Percentiles rank a stretch among this genome's conserved stretches.
These are phyloP conservation scores for Gari tellinella DNA, from an alignment of 2,888 invertebrate species.

Conservation along the genomic window DNA sequence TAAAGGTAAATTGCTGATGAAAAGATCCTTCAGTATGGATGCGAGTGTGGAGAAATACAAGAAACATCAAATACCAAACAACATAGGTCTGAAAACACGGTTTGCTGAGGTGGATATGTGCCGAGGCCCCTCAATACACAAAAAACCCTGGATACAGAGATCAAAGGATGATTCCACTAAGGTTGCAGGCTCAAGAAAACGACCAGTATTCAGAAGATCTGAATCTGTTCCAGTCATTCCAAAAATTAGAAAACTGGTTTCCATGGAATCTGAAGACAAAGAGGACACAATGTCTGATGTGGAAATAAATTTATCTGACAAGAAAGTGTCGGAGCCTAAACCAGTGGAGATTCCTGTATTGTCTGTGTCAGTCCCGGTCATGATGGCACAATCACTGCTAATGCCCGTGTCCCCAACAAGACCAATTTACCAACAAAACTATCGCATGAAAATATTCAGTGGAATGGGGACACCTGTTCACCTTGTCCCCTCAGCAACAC, in stretches of 20 bases:
- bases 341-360: neutral
- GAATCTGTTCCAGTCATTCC: slow-evolving; percentile 51
- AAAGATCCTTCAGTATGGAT: slow-evolving; percentile 81
- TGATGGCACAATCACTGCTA: slow-evolving; percentile 58
- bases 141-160: slow-evolving; percentile 11
- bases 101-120: slow-evolving; percentile 11
- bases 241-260: slow-evolving; percentile 6
- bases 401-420: neutral
- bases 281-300: slow-evolving; percentile 1
- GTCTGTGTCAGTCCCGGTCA: slow-evolving; percentile 63
- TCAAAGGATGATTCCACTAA: neutral
- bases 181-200: slow-evolving; percentile 7
- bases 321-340: slow-evolving; percentile 1
- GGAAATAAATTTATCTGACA: slow-evolving; percentile 1
- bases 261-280: neutral
- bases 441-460: slow-evolving; percentile 47
- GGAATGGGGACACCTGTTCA: slow-evolving; percentile 57
- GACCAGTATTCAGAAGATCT: slow-evolving; percentile 39
- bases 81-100: slow-evolving; percentile 25
- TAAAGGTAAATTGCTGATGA: slow-evolving; percentile 82
- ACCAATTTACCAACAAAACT: slow-evolving; percentile 59
- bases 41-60: slow-evolving; percentile 23
- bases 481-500: slow-evolving; percentile 47
- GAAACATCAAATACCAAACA: slow-evolving; percentile 11
- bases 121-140: slow-evolving; percentile 11